Conservation (phyloP, 1,140 invertebrate species). For the Drosophila athabasca region DNA sequence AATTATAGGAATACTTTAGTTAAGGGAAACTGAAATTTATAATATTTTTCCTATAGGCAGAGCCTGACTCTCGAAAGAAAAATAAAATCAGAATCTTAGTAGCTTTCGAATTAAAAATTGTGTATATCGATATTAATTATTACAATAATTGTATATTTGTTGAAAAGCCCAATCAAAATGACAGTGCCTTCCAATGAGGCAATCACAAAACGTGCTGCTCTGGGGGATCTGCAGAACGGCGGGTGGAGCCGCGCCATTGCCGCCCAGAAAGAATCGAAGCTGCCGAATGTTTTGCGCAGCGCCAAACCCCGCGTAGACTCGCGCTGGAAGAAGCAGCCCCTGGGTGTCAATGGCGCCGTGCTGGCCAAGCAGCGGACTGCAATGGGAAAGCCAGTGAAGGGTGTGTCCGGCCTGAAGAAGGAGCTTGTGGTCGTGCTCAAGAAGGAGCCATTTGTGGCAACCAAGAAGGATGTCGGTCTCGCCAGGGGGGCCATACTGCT, state of each 20-base stretch:
- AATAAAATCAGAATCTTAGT: too few species aligned
- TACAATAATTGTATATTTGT: too few species aligned
- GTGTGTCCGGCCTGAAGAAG: too few species aligned
- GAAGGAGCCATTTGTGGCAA: slow-evolving; percentile 18
- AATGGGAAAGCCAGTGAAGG: too few species aligned
- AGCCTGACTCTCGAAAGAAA: too few species aligned
- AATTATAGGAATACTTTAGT: too few species aligned
- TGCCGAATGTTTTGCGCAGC: slow-evolving; percentile 58
- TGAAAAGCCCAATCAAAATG: slow-evolving; percentile 42
- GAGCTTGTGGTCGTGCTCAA: slow-evolving; percentile 15
- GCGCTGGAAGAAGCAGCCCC: slow-evolving; percentile 74
- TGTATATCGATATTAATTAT: too few species aligned
- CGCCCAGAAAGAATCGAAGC: slow-evolving; percentile 65
- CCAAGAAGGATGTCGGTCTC: slow-evolving; percentile 35
- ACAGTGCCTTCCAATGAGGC: slow-evolving; percentile 61
- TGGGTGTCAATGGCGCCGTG: slow-evolving; percentile 34
- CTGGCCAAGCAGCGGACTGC: slow-evolving; percentile 56
- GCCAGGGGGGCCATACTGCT: background rate
- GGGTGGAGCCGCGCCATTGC: slow-evolving; percentile 50
- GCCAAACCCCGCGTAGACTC: slow-evolving; percentile 78
- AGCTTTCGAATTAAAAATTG: too few species aligned
- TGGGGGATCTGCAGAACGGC: slow-evolving; percentile 80
- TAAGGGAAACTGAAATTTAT: too few species aligned
- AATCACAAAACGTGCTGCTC: slow-evolving; percentile 74
- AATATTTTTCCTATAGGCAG: too few species aligned